These are phyloP conservation scores for Chiroxiphia lanceolata DNA, from an alignment of 2,797 vertebrate genomes.

Conservation along the genomic window DNA sequence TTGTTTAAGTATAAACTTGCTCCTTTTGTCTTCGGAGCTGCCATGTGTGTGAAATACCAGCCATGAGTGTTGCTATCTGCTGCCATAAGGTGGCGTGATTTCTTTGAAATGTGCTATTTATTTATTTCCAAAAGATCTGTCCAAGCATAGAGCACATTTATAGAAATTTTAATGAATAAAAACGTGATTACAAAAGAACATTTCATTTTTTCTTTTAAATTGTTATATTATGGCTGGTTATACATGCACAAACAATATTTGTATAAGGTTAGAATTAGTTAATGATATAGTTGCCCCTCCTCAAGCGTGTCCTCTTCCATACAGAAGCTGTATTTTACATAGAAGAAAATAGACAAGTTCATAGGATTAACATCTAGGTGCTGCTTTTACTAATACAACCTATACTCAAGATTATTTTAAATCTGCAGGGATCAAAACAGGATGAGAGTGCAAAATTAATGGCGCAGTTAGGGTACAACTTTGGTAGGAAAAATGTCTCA, in stretches of 20 bases:
- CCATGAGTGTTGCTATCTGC: neutral
- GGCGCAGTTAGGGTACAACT: neutral
- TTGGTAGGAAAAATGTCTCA: neutral
- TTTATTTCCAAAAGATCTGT: neutral
- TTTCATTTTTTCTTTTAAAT: neutral
- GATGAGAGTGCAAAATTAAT: neutral
- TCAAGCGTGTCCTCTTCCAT: neutral
- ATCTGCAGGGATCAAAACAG: neutral
- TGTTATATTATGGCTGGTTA: neutral
- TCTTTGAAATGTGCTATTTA: neutral
- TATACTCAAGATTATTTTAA: neutral
- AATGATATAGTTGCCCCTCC: neutral
- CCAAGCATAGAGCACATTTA: neutral
- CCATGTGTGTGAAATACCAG: neutral
- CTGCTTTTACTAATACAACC: neutral
- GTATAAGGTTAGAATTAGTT: neutral
- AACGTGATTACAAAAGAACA: neutral
- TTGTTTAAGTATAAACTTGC: neutral
- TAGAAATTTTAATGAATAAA: neutral
- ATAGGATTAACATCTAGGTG: neutral
- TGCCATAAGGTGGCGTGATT: conserved; percentile 57
- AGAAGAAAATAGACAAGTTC: neutral
- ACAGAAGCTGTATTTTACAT: neutral
- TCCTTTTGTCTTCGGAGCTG: neutral
- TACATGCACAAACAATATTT: neutral